Evolutionary conservation across 2,888 invertebrate genomes (phyloP), one percentile per base, ranked within the genome.

Genomic region (Mythimna ferrago): DNA sequence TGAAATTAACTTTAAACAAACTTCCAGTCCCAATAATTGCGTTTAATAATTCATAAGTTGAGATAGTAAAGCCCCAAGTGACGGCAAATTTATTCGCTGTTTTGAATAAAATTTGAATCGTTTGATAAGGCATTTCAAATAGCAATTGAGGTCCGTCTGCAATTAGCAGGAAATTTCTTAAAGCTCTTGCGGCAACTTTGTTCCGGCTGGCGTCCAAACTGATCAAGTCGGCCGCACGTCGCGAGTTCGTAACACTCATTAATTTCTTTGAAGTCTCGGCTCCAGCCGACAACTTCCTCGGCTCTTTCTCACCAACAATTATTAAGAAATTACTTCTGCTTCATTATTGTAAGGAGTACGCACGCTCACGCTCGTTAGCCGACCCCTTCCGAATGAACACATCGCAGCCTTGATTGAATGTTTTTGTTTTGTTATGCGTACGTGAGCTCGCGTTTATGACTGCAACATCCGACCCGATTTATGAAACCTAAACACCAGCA

Each of bases 131-230:
- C 85, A 87, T 90, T 89, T 89, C 86, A 86, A 91, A 89, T 85
- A 89, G 88, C 88, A 85, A 90, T 89, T 76, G 82, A 77, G 78
- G 82, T 88, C 85, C 84, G 86, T 90, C 89, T 91, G 92, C 92
- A 94, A 94, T 94, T 94, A 95, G 93, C 90, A 88, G 89, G 89
- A 89, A 94, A 93, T 93, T 94, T 93, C 91, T 93, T 91, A 92
- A 92, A 92, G 93, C 93, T 91, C 90, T 90, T 87, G 78, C 80
- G 84, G 87, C 84, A 93, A 94, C 90, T 94, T 97, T 94, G 96
- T 96, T 96, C 95, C 95, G 94, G 95, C 93, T 95, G 92, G 88
- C 96, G 91, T 92, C 95, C 96, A 94, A 96, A 96, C 96, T 96
- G 96, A 96, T 96, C 93, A 92, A 93, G 91, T 91, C 88, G 91